Evolutionary conservation across 1,140 invertebrate species (phyloP), one percentile per base, ranked within the genome.

Genomic region (Drosophila serrata): DNA sequence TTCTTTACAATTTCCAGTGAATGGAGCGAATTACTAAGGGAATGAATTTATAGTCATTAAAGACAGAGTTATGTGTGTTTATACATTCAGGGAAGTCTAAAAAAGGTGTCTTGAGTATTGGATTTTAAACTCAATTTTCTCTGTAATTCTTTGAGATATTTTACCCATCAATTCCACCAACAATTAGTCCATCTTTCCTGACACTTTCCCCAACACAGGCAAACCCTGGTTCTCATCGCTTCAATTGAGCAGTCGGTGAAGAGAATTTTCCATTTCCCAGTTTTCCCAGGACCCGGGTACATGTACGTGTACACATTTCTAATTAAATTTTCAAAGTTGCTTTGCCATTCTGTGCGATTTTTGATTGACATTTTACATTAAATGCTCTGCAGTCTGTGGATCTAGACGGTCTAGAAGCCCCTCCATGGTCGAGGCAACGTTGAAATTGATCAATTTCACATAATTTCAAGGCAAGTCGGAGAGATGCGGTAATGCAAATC

Each of bases 381-480:
- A 90, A 90, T 90, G 85, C 46, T 73, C 64, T 33, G 55, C 49
- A 61, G 48, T 49, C 48, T n/a, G 3, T 1, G 31, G 51, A 37
- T 53, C 49, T 53, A 19, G 43, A 8, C 12, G 15, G 1, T 7
- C n/a, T n/a, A n/a, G n/a, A n/a, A n/a, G n/a, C 48, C n/a, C 15
- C 39, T 17, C 46, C 53, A 19, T 31, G 60, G 60, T 17, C 55
- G 40, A 22, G 29, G 56, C 73, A 79, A 81, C 85, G 85, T 90
- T 90, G 85, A 90, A 90, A 90, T 90, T 90, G 85, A 90, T 90
- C 85, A 90, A 90, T 90, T 90, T 90, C 85, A 90, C 81, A 90
- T 90, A 90, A 90, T 90, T 90, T 90, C 81, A 81, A 90, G 85
- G 86, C 85, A 85, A 90, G 78, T 90, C 85, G 81, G 69, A 85